Percentiles rank a stretch among this genome's conserved stretches.
phyloP scores from a whole-genome alignment of 2,888 invertebrate genomes.

The Rhopalosiphum nymphaeae region DNA sequence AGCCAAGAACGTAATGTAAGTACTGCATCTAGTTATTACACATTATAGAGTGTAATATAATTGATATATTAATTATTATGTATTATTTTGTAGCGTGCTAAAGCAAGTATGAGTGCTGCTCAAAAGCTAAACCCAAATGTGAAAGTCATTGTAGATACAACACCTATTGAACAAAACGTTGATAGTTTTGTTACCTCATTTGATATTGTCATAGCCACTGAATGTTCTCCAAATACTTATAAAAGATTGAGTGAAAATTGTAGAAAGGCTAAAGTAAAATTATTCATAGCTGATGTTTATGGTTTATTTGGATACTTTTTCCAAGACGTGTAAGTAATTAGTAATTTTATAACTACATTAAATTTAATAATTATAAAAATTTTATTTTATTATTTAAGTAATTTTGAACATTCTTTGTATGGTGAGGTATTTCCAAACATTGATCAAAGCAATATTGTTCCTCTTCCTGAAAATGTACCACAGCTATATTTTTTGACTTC shows the following conservation, averaged over 20 bases:
- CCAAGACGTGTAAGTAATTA: conserved; percentile 86
- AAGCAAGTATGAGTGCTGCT: conserved; percentile 83
- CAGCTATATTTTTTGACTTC: conserved; percentile 15
- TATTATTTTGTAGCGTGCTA: conserved; percentile 81
- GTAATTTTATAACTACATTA: conserved; percentile 77
- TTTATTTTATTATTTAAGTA: conserved; percentile 34
- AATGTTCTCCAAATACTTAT: conserved; percentile 79
- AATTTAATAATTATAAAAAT: not conserved
- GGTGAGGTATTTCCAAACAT: not conserved
- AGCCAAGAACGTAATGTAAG: conserved; percentile 83
- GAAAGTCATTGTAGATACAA: conserved; percentile 79
- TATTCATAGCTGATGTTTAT: conserved; percentile 92
- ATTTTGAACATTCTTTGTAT: not conserved
- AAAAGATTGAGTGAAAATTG: conserved; percentile 83
- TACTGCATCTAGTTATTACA: conserved; percentile 50
- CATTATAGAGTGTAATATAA: not conserved
- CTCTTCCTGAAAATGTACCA: not conserved
- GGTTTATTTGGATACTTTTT: conserved; percentile 94
- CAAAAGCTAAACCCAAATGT: conserved; percentile 95
- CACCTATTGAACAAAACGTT: conserved; percentile 77
- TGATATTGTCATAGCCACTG: conserved; percentile 87
- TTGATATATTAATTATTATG: conserved; percentile 31
- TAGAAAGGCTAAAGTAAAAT: conserved; percentile 81
- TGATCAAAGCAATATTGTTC: not conserved
- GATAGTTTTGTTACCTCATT: conserved; percentile 80